These are phyloP conservation scores for Nephotettix cincticeps DNA, from an alignment of 1,140 invertebrate genomes.

Conservation along the genomic window DNA sequence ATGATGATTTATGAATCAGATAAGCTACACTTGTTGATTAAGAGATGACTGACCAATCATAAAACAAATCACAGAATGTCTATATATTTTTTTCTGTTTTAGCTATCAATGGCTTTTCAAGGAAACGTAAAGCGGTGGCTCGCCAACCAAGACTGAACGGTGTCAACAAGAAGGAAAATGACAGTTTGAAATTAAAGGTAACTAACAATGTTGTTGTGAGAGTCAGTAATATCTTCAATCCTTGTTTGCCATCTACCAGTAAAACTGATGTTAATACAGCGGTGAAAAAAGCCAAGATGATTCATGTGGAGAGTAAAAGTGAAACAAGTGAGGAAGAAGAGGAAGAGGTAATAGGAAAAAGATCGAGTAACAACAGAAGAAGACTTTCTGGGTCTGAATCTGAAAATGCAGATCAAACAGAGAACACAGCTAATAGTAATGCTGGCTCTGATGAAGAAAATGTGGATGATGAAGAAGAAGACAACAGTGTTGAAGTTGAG, in stretches of 20 bases:
- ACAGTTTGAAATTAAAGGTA: constrained; percentile 18
- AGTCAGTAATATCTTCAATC: neutral
- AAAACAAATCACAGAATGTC: too few relatives aligned
- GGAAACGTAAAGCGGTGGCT: neutral
- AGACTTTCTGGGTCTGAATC: neutral
- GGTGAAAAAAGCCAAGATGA: neutral
- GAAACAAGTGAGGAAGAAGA: constrained; percentile 14
- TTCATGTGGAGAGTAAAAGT: constrained; percentile 23
- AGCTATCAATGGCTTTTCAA: neutral
- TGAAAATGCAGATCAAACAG: neutral
- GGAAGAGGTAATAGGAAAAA: constrained; percentile 13
- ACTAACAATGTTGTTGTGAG: neutral
- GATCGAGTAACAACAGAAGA: constrained; percentile 13
- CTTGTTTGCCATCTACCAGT: neutral
- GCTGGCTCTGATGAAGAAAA: neutral
- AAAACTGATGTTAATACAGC: constrained; percentile 8
- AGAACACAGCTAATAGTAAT: neutral
- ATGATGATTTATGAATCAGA: too few relatives aligned
- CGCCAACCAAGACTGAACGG: neutral
- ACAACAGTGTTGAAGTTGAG: constrained; percentile 4
- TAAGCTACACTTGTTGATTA: too few relatives aligned
- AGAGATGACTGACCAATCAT: too few relatives aligned
- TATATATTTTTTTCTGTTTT: neutral
- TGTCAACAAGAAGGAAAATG: neutral
- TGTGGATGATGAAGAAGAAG: constrained; percentile 27